Conservation (phyloP, 1,140 invertebrate species). For the Alviniconcha marisindica region DNA sequence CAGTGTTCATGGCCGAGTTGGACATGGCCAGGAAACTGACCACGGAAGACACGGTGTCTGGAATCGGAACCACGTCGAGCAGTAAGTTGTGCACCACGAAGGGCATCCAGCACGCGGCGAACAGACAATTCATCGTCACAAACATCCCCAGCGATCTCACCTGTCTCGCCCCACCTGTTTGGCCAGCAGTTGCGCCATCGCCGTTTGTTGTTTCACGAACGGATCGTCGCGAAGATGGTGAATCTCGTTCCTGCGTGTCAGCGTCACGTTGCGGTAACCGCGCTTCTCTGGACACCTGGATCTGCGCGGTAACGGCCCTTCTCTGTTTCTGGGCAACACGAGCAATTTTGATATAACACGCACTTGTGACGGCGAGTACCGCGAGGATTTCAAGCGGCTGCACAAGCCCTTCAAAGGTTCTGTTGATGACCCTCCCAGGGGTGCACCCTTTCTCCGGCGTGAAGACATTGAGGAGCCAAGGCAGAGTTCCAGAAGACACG, state of each 20-base stretch:
- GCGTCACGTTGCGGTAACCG: too few relatives aligned
- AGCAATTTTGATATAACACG: constrained; percentile 28
- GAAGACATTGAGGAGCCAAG: too few relatives aligned
- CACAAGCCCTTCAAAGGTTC: too few relatives aligned
- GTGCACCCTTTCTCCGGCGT: too few relatives aligned
- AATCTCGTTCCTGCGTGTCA: too few relatives aligned
- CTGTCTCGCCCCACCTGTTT: too few relatives aligned
- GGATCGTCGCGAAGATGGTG: too few relatives aligned
- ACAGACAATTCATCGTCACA: constrained; percentile 22
- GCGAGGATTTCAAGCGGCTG: background rate
- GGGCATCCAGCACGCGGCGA: constrained; percentile 16
- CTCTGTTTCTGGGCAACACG: constrained; percentile 8
- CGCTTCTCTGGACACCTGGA: too few relatives aligned
- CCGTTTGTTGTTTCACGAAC: background rate
- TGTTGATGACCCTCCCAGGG: too few relatives aligned
- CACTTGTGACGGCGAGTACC: background rate
- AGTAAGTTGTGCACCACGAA: background rate
- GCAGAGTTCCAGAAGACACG: background rate
- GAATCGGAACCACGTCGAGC: background rate
- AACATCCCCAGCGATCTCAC: background rate
- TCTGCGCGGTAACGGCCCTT: too few relatives aligned
- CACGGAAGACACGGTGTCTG: background rate
- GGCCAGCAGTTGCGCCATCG: too few relatives aligned
- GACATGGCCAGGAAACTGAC: background rate
- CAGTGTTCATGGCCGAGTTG: constrained; percentile 36